Conservation (phyloP, 2,797 vertebrate genomes). For the Antennarius maculatus region DNA sequence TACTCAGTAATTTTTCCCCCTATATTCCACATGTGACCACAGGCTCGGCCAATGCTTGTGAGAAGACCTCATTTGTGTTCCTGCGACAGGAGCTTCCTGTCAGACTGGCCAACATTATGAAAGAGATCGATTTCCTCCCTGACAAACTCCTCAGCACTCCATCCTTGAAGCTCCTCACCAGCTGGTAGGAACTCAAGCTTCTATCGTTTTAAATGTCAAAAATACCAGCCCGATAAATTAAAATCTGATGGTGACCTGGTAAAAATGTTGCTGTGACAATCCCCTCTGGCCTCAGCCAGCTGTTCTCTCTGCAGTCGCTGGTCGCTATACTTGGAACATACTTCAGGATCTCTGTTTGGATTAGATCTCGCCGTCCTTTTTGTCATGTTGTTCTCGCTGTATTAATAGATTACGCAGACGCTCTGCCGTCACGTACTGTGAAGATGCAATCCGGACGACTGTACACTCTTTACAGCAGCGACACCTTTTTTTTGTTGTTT, state of each 20-base stretch:
- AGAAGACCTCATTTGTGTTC: conserved; percentile 97
- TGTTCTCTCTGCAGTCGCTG: not conserved
- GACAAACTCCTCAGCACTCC: conserved; percentile 89
- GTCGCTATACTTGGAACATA: not conserved
- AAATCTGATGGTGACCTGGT: not conserved
- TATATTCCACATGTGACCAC: conserved; percentile 48
- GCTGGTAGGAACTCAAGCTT: conserved; percentile 79
- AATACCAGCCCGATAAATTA: too few relatives aligned
- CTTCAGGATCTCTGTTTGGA: conserved; percentile 8
- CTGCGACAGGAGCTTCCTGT: conserved; percentile 96
- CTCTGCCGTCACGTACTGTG: too few relatives aligned
- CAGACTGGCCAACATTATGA: conserved; percentile 95
- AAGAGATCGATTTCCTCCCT: conserved; percentile 95
- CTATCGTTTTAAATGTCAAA: not conserved
- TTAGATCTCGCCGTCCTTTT: not conserved
- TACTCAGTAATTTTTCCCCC: conserved; percentile 4
- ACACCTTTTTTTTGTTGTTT: not conserved
- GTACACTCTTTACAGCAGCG: too few relatives aligned
- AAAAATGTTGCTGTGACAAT: not conserved
- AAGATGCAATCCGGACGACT: too few relatives aligned
- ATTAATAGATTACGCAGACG: too few relatives aligned
- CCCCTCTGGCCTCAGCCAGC: not conserved
- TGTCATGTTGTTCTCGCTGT: not conserved
- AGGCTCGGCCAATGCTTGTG: conserved; percentile 95
- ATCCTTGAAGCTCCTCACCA: conserved; percentile 91